A percentile compares a stretch with the other conserved stretches of the same genome.
phyloP scores from a whole-genome alignment of 2,888 invertebrate species.

The Leptopilina syphax region DNA sequence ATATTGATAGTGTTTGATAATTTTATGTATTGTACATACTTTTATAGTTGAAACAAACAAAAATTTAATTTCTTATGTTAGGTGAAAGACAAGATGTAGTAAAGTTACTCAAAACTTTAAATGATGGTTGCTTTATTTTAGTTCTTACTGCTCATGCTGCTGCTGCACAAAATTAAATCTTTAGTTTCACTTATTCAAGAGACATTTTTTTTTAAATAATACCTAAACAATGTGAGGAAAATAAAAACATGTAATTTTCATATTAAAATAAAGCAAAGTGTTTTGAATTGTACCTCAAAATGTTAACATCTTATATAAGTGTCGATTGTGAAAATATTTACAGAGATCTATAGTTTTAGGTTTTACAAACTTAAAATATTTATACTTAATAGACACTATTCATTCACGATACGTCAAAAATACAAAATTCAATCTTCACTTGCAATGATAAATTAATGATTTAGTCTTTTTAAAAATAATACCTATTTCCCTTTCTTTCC shows the following conservation, averaged over 20 bases:
- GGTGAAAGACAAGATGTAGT: too few relatives aligned
- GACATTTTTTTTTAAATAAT: neutral
- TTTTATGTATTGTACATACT: neutral
- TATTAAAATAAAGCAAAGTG: neutral
- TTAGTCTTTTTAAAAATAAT: constrained; percentile 28
- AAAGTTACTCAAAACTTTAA: constrained; percentile 3
- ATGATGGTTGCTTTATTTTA: neutral
- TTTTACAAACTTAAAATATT: constrained; percentile 5
- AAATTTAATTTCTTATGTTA: neutral
- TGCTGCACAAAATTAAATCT: neutral
- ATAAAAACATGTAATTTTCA: neutral
- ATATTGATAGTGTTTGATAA: neutral
- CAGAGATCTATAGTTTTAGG: constrained; percentile 10
- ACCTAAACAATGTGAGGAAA: neutral
- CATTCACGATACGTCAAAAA: constrained; percentile 16
- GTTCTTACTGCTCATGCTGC: neutral
- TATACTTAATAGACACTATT: constrained; percentile 11
- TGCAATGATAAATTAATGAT: neutral
- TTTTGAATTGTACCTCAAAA: neutral
- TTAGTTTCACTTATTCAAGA: neutral
- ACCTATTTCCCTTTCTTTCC: neutral
- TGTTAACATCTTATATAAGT: neutral
- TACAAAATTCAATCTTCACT: neutral
- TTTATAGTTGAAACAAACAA: neutral
- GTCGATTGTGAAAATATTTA: constrained; percentile 12